Evolutionary conservation across 1,140 invertebrate genomes (phyloP), one percentile per base, ranked within the genome.

Genomic region (Aphelinus certus): DNA sequence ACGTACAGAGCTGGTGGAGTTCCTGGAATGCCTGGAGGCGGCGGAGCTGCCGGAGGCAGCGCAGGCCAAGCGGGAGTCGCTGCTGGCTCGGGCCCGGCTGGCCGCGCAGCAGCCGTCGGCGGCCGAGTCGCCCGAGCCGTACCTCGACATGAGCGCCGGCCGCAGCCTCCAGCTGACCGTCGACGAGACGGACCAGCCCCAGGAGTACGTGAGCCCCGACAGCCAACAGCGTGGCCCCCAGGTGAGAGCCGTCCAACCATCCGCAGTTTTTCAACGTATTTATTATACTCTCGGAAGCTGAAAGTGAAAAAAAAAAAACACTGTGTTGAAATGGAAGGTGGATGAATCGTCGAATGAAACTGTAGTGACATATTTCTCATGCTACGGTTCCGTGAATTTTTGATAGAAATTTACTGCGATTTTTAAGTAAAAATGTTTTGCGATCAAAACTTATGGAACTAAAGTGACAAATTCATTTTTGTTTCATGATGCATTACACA

Each of bases 61-160:
- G 6, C 77, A 84, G 48, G 77, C 42, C 9, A 49, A 77, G 1
- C 78, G 85, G 3, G 74, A 79, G n/a, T 79, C 79, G 47, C 68
- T 88, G n/a, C 57, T 87, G 5, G 26, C 26, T 26, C 26, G 42
- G 45, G 84, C 80, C 45, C 77, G 80, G 81, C 79, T n/a, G 62
- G 3, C 7, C 7, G 53, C 53, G 53, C 60, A 51, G 48, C 76
- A 45, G 62, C 73, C 61, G 46, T 56, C 46, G 63, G 47, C n/a
- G 7, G 43, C 78, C 7, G 71, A 75, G 2, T 84, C 84, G 0
- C 82, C 84, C 1, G 85, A 86, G 43, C 82, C 82, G 1, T 88
- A 88, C 56, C 68, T 88, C 26, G 80, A 86, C 26, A 88, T 88
- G 86, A 86, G 77, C 42, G 79, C 79, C 1, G 81, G 75, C 48